These are phyloP conservation scores for Pseudomugil tenellus DNA, from an alignment of 2,797 vertebrate species.

Conservation along the genomic window DNA sequence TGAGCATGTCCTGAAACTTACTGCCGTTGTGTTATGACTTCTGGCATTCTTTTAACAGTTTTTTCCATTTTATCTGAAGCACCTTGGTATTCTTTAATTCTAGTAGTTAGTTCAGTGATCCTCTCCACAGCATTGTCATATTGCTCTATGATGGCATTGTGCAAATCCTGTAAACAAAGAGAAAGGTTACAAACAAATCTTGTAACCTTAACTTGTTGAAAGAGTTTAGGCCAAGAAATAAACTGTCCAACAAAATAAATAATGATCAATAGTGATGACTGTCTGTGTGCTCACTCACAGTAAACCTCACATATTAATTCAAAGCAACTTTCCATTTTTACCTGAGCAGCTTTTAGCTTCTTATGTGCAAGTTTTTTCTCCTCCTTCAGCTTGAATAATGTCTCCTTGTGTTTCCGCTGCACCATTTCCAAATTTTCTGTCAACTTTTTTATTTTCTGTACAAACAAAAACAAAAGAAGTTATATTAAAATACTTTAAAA, in stretches of 20 bases:
- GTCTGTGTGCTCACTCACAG: slow-evolving; percentile 23
- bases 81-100: slow-evolving; percentile 58
- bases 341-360: slow-evolving; percentile 63
- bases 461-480: slow-evolving; percentile 12
- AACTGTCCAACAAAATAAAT: slow-evolving; percentile 22
- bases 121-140: slow-evolving; percentile 33
- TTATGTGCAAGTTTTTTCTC: slow-evolving; percentile 52
- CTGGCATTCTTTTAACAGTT: slow-evolving; percentile 48
- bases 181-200: slow-evolving; percentile 2
- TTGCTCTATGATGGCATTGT: slow-evolving; percentile 33
- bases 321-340: slow-evolving; percentile 36
- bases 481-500: neutral
- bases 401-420: slow-evolving; percentile 43
- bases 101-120: slow-evolving; percentile 53
- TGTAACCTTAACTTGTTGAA: slow-evolving; percentile 12
- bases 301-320: slow-evolving; percentile 32
- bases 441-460: slow-evolving; percentile 55
- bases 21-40: slow-evolving; percentile 66
- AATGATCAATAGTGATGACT: slow-evolving; percentile 25
- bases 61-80: slow-evolving; percentile 68
- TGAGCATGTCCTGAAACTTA: slow-evolving; percentile 58
- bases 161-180: slow-evolving; percentile 61
- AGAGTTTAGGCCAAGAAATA: slow-evolving; percentile 20
- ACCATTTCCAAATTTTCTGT: slow-evolving; percentile 39
- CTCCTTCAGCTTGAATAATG: slow-evolving; percentile 31